Evolutionary conservation across 2,888 invertebrate species (phyloP), one percentile per base, ranked within the genome.

Genomic region (Synanthedon myopaeformis): DNA sequence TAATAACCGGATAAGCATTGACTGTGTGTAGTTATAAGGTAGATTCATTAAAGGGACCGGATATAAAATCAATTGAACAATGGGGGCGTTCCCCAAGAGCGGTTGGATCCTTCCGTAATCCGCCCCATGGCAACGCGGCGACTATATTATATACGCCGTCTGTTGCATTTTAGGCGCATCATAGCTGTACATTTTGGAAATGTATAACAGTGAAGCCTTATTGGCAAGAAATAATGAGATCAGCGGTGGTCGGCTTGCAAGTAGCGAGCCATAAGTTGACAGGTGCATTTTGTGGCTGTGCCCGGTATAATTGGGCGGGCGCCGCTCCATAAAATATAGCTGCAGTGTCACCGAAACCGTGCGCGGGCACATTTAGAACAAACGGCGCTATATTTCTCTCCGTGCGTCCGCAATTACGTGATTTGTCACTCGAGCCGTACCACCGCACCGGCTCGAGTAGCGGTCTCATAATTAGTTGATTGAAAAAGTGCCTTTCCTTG

Each of bases 361-460:
- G 63, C 74, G 74, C 71, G 65, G 70, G 78, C 80, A 71, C 77
- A 81, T 82, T 83, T 84, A 81, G 82, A 84, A 81, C 81, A 76
- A 79, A 79, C 80, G 77, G 69, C 69, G 74, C 81, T 79, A 84
- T 86, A 85, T 79, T 77, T 86, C 85, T 84, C 82, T 80, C 80
- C 72, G 68, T 78, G 76, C 82, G 79, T 75, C 79, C 76, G 79
- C 85, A 82, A 85, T 84, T 83, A 82, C 82, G 82, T 84, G 83
- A 86, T 86, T 86, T 86, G 86, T 86, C 85, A 85, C 82, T 80
- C 80, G 73, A 65, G 68, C 64, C 66, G 66, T 67, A 70, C 66
- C 62, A 70, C 66, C 77, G 72, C 66, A 70, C 65, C 62, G 70
- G 73, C 76, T 79, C 75, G 78, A 77, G 73, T 72, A 70, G 72